Percentiles rank a stretch among this genome's conserved stretches.
phyloP scores from a whole-genome alignment of 1,140 invertebrate species.

The Platyscapa corneri region DNA sequence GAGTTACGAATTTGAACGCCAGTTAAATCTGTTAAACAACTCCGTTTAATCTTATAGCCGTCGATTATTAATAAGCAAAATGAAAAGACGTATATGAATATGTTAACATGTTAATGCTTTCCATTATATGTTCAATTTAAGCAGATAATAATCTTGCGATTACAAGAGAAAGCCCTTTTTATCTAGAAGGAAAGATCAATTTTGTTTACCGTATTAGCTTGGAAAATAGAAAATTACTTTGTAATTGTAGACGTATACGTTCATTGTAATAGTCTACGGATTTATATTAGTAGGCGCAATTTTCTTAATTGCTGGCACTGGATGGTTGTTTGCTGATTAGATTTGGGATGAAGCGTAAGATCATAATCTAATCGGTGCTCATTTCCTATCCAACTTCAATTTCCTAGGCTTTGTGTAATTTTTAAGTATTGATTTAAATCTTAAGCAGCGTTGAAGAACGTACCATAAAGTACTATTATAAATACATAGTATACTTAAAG shows the following conservation, averaged over 20 bases:
- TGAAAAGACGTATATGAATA: not conserved
- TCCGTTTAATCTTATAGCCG: not conserved
- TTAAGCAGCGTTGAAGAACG: too few relatives aligned
- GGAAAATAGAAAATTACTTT: not conserved
- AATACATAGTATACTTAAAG: too few relatives aligned
- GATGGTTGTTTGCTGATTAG: not conserved
- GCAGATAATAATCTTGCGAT: not conserved
- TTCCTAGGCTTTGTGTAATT: too few relatives aligned
- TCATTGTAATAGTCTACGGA: not conserved
- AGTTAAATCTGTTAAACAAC: not conserved
- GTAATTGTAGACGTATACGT: not conserved
- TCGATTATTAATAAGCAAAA: constrained; percentile 22
- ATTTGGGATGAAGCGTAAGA: not conserved
- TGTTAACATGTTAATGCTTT: not conserved
- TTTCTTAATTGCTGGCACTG: not conserved
- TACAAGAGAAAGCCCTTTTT: not conserved
- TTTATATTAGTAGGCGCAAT: not conserved
- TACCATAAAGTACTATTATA: too few relatives aligned
- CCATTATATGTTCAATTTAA: not conserved
- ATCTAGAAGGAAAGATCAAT: too few relatives aligned
- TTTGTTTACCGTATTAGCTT: not conserved
- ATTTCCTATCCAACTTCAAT: not conserved
- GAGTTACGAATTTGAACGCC: not conserved
- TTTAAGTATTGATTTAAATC: too few relatives aligned
- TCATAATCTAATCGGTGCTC: not conserved